These are phyloP conservation scores for Montipora capitata DNA, from an alignment of 92 coral and sea anemone species.

Conservation along the genomic window DNA sequence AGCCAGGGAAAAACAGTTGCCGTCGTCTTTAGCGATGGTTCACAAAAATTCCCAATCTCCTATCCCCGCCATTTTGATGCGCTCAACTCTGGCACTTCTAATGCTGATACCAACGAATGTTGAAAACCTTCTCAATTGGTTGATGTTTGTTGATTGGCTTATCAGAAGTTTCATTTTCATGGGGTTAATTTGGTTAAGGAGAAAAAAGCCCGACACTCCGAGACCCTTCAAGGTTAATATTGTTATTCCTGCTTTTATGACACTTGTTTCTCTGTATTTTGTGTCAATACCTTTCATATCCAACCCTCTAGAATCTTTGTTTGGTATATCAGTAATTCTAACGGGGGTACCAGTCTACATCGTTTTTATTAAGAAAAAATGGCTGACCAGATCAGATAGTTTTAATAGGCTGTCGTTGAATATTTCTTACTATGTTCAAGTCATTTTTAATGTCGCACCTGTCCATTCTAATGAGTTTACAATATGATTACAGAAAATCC, in stretches of 20 bases:
- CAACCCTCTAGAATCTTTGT: constrained; percentile 78
- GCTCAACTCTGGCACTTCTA: constrained; percentile 79
- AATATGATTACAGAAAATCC: neutral
- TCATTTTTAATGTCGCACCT: constrained; percentile 26
- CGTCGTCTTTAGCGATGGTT: constrained; percentile 69
- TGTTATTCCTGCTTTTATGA: constrained; percentile 76
- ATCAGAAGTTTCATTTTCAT: constrained; percentile 72
- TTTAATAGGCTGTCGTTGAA: neutral
- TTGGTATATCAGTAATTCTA: constrained; percentile 75
- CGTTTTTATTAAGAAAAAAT: constrained; percentile 67
- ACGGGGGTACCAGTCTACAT: constrained; percentile 84
- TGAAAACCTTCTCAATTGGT: constrained; percentile 80
- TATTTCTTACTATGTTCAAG: constrained; percentile 23
- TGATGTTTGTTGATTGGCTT: constrained; percentile 82
- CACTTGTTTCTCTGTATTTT: constrained; percentile 74
- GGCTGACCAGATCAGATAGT: constrained; percentile 32
- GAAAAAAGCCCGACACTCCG: constrained; percentile 58
- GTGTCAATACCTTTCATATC: constrained; percentile 79
- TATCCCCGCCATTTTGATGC: constrained; percentile 85
- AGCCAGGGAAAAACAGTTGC: constrained; percentile 86
- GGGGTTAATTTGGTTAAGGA: constrained; percentile 75
- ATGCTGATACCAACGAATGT: constrained; percentile 87
- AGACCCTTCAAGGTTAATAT: constrained; percentile 78
- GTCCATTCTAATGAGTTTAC: neutral
- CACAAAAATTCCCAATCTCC: constrained; percentile 83